phyloP scores from a whole-genome alignment of 1,140 invertebrate species.

The Phenacoccus solenopsis region DNA sequence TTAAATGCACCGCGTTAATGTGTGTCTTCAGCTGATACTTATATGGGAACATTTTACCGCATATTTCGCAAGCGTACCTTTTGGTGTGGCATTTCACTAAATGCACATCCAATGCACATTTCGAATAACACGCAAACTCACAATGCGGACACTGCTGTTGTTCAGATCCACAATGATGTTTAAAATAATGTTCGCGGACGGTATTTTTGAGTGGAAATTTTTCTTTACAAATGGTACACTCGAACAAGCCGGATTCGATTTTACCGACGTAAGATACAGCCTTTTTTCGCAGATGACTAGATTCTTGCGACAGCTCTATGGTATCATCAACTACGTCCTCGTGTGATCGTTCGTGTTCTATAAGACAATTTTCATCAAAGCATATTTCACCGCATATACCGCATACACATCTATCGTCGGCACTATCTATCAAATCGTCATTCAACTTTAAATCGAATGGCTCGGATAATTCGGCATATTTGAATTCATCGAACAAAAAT shows the following conservation, averaged over 20 bases:
- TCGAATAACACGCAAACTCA: neutral
- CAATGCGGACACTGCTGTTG: neutral
- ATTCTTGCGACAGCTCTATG: no score
- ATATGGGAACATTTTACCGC: slow-evolving; percentile 3
- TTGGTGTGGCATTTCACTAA: neutral
- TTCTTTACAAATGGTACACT: neutral
- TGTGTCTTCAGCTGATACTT: neutral
- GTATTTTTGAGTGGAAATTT: neutral
- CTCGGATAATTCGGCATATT: no score
- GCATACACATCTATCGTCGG: neutral
- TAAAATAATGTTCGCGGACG: neutral
- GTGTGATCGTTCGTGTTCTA: neutral
- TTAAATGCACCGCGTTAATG: neutral
- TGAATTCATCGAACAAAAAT: neutral
- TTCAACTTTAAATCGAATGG: no score
- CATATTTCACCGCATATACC: neutral
- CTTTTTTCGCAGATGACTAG: neutral
- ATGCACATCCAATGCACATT: neutral
- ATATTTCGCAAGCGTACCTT: neutral
- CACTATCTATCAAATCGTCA: no score
- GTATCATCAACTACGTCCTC: no score
- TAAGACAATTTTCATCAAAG: neutral
- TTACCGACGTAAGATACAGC: neutral
- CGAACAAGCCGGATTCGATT: neutral
- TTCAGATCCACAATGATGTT: neutral